Evolutionary conservation across 2,113 vertebrate genomes (phyloP).

Genomic region (Gallinago jamesoni): DNA sequence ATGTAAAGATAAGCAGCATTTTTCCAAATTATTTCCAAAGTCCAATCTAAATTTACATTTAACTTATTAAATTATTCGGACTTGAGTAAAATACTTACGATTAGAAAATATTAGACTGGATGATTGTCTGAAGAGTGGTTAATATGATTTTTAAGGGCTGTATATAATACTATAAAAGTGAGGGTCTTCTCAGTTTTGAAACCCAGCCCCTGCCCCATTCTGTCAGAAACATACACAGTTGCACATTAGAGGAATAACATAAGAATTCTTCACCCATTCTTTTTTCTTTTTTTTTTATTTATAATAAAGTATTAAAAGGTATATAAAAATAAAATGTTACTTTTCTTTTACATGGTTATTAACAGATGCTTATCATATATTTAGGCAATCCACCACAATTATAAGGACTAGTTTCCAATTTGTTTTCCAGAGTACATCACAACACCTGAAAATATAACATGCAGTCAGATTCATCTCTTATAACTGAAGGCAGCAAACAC

Average conservation of each 20-base stretch:
- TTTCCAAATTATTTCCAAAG: not conserved
- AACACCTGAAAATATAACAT: not conserved
- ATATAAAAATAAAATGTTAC: not conserved
- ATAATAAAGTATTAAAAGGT: not conserved
- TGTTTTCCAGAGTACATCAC: not conserved
- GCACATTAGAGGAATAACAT: not conserved
- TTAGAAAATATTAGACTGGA: not conserved
- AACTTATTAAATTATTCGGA: not conserved
- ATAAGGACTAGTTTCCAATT: not conserved
- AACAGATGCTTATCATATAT: not conserved
- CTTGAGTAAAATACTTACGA: not conserved
- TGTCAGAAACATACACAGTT: not conserved
- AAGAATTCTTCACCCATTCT: not conserved
- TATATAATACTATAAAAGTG: not conserved
- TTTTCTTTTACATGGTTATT: not conserved
- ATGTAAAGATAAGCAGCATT: not conserved
- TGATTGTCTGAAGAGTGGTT: not conserved
- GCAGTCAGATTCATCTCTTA: not conserved
- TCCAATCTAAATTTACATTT: not conserved
- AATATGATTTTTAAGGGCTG: not conserved
- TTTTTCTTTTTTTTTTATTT: not conserved
- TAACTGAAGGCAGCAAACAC: not conserved
- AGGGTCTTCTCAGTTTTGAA: not conserved
- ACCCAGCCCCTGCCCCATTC: not conserved
- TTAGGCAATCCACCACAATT: not conserved